Percentiles rank a stretch among this genome's conserved stretches.
Evolutionary conservation across 2,113 vertebrate genomes (phyloP).

Genomic region (Mesoclemmys tuberculata): DNA sequence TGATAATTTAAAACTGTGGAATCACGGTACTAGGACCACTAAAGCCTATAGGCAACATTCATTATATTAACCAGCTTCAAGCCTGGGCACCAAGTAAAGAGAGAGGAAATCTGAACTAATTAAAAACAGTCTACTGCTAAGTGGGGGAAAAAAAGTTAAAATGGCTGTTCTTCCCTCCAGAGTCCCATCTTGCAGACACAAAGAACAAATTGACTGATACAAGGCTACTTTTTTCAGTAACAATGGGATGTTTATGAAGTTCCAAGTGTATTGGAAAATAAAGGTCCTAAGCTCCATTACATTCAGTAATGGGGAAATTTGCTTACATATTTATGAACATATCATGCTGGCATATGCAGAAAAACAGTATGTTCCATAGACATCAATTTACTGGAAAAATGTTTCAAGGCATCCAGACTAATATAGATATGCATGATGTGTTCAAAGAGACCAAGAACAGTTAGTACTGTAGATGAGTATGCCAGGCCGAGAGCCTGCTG

Average conservation of each 20-base stretch:
- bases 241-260: neutral
- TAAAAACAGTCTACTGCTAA: neutral
- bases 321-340: neutral
- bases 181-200: neutral
- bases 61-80: slow-evolving; percentile 54
- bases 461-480: neutral
- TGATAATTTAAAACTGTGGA: neutral
- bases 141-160: slow-evolving; percentile 30
- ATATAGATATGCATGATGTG: fast-evolving
- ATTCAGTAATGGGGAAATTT: neutral
- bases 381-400: neutral
- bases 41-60: slow-evolving; percentile 17
- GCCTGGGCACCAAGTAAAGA: slow-evolving; percentile 35
- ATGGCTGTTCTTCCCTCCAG: neutral
- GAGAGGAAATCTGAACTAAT: neutral
- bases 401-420: neutral
- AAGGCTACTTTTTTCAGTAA: neutral
- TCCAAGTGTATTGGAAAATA: neutral
- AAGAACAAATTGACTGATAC: neutral
- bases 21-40: neutral
- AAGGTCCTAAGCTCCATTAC: neutral
- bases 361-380: neutral
- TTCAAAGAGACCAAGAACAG: neutral
- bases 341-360: neutral
- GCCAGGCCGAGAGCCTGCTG: neutral